A percentile compares a stretch with the other conserved stretches of the same genome.
Evolutionary conservation across 2,113 vertebrate genomes (phyloP).

Genomic region (Philantomba maxwellii): DNA sequence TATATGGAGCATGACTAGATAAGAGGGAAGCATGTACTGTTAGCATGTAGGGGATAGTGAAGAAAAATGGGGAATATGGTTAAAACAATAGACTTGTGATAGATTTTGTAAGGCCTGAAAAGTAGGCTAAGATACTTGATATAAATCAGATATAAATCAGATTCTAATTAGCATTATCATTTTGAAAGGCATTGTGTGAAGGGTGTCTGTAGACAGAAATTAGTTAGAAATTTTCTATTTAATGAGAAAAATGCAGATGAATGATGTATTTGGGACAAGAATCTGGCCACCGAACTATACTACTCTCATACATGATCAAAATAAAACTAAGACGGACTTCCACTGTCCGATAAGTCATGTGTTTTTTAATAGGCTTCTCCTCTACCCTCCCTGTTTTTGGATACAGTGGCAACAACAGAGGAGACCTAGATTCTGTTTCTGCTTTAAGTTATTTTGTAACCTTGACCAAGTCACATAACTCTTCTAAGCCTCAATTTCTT

Average conservation of each 20-base stretch:
- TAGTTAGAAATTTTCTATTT: neutral
- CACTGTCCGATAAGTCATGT: neutral
- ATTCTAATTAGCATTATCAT: neutral
- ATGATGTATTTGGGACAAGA: neutral
- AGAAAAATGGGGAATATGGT: neutral
- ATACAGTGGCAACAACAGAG: neutral
- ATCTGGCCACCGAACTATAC: neutral
- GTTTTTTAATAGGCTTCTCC: neutral
- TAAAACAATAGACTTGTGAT: neutral
- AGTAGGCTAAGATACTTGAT: neutral
- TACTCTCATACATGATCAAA: neutral
- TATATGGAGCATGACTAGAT: neutral
- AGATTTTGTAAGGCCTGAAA: neutral
- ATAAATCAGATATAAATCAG: neutral
- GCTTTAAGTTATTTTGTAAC: neutral
- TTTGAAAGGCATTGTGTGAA: neutral
- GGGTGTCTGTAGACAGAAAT: neutral
- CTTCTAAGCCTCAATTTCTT: neutral
- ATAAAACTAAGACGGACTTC: neutral
- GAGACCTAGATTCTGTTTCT: neutral
- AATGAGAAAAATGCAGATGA: neutral
- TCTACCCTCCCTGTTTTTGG: neutral
- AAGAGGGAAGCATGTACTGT: neutral
- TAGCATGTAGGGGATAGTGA: neutral
- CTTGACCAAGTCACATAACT: neutral